Base-by-base conservation (phyloP, 2,113 vertebrate genomes). In the Prolemur simus region DNA sequence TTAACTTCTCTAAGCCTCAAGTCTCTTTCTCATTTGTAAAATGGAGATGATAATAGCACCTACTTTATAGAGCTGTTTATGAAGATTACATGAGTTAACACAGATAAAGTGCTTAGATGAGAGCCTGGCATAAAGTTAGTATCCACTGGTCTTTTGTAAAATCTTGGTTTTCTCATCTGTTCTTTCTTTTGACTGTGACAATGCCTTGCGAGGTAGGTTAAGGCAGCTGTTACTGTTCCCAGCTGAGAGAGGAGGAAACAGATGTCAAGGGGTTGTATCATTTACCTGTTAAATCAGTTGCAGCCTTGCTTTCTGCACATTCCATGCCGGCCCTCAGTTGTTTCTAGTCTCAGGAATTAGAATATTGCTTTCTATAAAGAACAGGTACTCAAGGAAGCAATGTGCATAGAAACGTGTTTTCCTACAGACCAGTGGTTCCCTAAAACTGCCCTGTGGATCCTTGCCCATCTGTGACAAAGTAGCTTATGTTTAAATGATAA, bases 321-420 rank as follows among this genome's bases (percentile, higher is more conserved):
- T 60, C 32, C 15, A 14, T 63, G n/a, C 39, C 76, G 85, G 54
- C 11, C 60, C 37, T 93, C 9, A 21, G 3, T 94, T 88, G 82
- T 84, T 87, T 76, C 23, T 84, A 13, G 23, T 69, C 42, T 77
- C 17, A 56, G 73, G 73, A 78, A 39, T 93, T 81, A 66, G 42
- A 87, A 83, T 78, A 78, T 20, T 82, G n/a, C 45, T 97, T 64
- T 94, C 47, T 85, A 58, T 63, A 80, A 84, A 86, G 21, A 80
- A 34, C 63, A 95, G n/a, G 3, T 74, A 54, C 47, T 68, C 12
- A 68, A 91, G 60, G 73, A 83, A 93, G 34, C 23, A 63, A 29
- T 37, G 29, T 60, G 49, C n/a, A 23, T 69, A 64, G 66, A 85
- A 69, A 39, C 52, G 34, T 89, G 64, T 92, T 95, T 95, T 91